Conservation (phyloP, 2,797 vertebrate genomes). For the Centropyge bicolor region DNA sequence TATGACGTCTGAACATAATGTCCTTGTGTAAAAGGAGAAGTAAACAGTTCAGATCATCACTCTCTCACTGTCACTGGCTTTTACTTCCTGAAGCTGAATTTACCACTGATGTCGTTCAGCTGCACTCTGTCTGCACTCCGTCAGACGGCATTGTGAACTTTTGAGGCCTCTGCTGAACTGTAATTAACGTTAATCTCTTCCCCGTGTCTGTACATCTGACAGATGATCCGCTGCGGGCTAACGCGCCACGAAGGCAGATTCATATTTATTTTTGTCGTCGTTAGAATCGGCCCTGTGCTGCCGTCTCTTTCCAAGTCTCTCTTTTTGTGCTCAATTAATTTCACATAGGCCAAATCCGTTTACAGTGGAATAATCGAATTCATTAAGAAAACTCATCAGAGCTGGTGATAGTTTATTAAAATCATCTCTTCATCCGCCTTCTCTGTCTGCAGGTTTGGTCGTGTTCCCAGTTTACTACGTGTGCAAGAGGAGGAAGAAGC, state of each 20-base stretch:
- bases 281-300: conserved; percentile 30
- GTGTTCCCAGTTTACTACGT: conserved; percentile 96
- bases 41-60: conserved; percentile 3
- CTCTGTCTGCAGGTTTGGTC: conserved; percentile 88
- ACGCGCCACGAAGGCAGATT: conserved; percentile 52
- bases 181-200: conserved; percentile 71
- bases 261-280: conserved; percentile 53
- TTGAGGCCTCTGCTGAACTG: conserved; percentile 51
- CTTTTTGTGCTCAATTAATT: conserved; percentile 43
- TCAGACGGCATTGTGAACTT: conserved; percentile 42
- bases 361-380: conserved; percentile 13
- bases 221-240: conserved; percentile 55
- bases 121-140: conserved; percentile 22
- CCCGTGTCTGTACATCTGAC: conserved; percentile 48
- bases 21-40: conserved; percentile 8
- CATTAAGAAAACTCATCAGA: not conserved
- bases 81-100: conserved; percentile 26
- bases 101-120: conserved; percentile 22
- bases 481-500: conserved; percentile 96
- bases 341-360: conserved; percentile 26
- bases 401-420: not conserved
- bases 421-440: not conserved
- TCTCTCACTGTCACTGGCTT: not conserved
- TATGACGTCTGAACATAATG: not conserved
- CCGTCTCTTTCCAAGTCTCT: conserved; percentile 12